phyloP scores from a whole-genome alignment of 2,797 vertebrate species.

The Nyctalus aviator region DNA sequence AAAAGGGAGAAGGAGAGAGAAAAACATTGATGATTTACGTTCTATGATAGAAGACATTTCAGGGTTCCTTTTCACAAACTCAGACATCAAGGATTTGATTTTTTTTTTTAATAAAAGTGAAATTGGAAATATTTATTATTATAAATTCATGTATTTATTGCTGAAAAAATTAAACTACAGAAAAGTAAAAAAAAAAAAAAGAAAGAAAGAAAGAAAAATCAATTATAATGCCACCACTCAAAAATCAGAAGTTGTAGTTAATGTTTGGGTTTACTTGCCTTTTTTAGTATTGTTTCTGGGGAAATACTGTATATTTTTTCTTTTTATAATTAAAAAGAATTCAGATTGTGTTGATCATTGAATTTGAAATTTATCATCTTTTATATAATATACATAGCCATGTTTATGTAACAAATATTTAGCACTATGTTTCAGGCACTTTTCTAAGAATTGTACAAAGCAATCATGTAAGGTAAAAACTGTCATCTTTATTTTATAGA shows the following conservation, averaged over 20 bases:
- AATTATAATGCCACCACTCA: neutral
- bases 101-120: neutral
- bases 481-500: neutral
- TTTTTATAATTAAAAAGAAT: slow-evolving; percentile 12
- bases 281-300: neutral
- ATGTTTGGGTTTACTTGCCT: slow-evolving; percentile 16
- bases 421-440: neutral
- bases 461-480: neutral
- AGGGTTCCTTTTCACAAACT: neutral
- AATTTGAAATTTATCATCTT: slow-evolving; percentile 34
- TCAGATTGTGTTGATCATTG: neutral
- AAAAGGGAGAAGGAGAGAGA: neutral
- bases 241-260: neutral
- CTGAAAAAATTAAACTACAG: slow-evolving; percentile 3
- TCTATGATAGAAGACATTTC: slow-evolving; percentile 4
- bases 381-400: neutral
- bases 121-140: neutral
- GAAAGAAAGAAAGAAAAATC: slow-evolving; percentile 22
- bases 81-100: slow-evolving; percentile 5
- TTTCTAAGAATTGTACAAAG: slow-evolving; percentile 21
- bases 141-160: slow-evolving; percentile 14
- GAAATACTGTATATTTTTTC: neutral
- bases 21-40: neutral
- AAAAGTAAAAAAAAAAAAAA: slow-evolving; percentile 18
- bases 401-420: slow-evolving; percentile 31